A percentile compares a stretch with the other conserved stretches of the same genome.
These are phyloP conservation scores for Trypoxylon attenuatum DNA, from an alignment of 2,888 invertebrate genomes.

Conservation along the genomic window DNA sequence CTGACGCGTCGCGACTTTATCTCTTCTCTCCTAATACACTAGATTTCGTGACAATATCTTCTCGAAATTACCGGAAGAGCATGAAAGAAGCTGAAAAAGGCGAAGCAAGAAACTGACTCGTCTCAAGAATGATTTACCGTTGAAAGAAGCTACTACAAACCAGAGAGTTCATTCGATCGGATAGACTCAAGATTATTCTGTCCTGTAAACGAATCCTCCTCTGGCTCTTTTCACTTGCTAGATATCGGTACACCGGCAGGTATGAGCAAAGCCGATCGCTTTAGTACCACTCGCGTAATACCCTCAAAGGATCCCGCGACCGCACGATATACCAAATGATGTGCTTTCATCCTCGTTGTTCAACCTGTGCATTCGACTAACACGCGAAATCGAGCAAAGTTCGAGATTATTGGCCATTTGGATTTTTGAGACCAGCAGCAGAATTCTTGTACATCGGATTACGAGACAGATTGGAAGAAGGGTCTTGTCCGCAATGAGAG, in stretches of 20 bases:
- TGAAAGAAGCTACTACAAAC: constrained; percentile 1
- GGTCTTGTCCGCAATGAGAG: too few species aligned
- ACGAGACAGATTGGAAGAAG: too few species aligned
- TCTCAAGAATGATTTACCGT: constrained; percentile 5
- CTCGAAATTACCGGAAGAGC: constrained; percentile 13
- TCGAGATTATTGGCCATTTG: too few species aligned
- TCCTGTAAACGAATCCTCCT: constrained; percentile 10
- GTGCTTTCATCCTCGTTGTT: constrained; percentile 19
- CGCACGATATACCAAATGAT: constrained; percentile 41
- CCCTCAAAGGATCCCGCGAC: constrained; percentile 46
- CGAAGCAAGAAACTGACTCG: neutral
- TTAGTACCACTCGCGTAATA: constrained; percentile 27
- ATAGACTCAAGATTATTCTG: neutral
- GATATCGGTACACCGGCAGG: constrained; percentile 48
- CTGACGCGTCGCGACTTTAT: too few species aligned
- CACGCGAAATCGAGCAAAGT: neutral
- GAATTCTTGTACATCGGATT: too few species aligned
- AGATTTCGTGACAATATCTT: constrained; percentile 21
- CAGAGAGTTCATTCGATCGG: neutral
- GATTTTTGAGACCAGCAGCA: too few species aligned
- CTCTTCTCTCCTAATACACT: neutral
- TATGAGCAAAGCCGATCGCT: constrained; percentile 45
- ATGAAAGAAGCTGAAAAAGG: neutral
- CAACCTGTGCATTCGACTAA: neutral
- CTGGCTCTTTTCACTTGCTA: constrained; percentile 10